Evolutionary conservation across 2,888 invertebrate species (phyloP).

Genomic region (Tetramorium bicarinatum): DNA sequence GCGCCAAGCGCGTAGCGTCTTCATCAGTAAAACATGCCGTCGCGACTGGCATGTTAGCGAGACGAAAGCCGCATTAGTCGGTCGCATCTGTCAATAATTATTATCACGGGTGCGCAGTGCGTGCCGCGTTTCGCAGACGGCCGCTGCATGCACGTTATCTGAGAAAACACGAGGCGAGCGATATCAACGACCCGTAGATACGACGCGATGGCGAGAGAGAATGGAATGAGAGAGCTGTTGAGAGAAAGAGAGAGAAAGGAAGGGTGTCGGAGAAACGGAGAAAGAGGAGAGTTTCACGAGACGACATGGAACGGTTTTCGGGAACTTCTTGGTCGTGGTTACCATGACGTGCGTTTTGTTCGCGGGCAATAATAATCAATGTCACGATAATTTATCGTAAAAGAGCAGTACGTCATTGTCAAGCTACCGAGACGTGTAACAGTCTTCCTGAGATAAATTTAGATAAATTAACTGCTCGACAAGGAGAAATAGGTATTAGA

Average conservation of each 20-base stretch:
- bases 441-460: slow-evolving; percentile 17
- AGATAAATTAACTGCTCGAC: neutral
- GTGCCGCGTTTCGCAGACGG: slow-evolving; percentile 66
- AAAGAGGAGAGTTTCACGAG: slow-evolving; percentile 25
- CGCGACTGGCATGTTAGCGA: slow-evolving; percentile 36
- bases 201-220: slow-evolving; percentile 12
- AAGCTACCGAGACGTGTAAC: neutral
- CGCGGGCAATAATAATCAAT: slow-evolving; percentile 17
- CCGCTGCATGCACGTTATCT: slow-evolving; percentile 66
- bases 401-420: slow-evolving; percentile 3
- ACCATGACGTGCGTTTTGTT: slow-evolving; percentile 50
- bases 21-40: slow-evolving; percentile 35
- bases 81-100: slow-evolving; percentile 77
- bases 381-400: slow-evolving; percentile 30
- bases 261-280: neutral
- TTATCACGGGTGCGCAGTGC: slow-evolving; percentile 67
- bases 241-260: neutral
- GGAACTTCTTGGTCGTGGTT: slow-evolving; percentile 33
- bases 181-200: slow-evolving; percentile 78
- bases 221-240: slow-evolving; percentile 5
- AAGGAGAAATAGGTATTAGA: neutral
- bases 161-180: slow-evolving; percentile 75
- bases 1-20: slow-evolving; percentile 38
- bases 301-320: slow-evolving; percentile 50
- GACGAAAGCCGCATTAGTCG: slow-evolving; percentile 67